phyloP scores from a whole-genome alignment of 2,113 vertebrate genomes.

The Salvelinus namaycush region DNA sequence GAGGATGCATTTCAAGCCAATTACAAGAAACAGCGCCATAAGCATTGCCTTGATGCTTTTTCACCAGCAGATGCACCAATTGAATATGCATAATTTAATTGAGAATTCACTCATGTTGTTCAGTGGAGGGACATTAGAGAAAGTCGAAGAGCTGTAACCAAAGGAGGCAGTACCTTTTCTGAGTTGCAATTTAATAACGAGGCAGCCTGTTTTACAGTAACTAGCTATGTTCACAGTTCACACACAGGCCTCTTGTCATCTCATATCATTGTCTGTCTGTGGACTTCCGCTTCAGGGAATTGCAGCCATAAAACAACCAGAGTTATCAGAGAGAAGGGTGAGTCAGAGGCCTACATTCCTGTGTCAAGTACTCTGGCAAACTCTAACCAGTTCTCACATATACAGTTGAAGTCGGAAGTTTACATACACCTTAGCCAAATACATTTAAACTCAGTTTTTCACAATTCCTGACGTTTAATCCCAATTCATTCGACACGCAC shows the following conservation, averaged over 20 bases:
- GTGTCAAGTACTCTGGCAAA: constrained; percentile 8
- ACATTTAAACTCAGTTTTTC: too few relatives aligned
- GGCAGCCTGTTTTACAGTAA: constrained; percentile 5
- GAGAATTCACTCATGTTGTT: background rate
- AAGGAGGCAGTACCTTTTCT: background rate
- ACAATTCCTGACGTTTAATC: too few relatives aligned
- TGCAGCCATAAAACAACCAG: constrained; percentile 30
- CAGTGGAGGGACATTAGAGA: background rate
- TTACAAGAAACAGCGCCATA: background rate
- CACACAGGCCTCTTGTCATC: background rate
- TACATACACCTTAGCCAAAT: too few relatives aligned
- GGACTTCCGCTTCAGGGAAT: background rate
- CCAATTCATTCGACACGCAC: too few relatives aligned
- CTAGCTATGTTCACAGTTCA: constrained; percentile 5
- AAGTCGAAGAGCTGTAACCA: constrained; percentile 11
- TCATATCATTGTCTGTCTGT: background rate
- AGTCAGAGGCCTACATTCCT: constrained; percentile 44
- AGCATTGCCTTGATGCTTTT: background rate
- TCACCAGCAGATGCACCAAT: background rate
- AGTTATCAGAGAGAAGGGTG: constrained; percentile 36
- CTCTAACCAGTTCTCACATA: background rate
- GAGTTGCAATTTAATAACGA: background rate
- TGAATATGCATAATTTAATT: background rate
- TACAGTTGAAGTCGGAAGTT: too few relatives aligned
- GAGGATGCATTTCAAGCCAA: too few relatives aligned